Conservation (phyloP, 1,140 invertebrate species). For the Daktulosphaira vitifoliae region DNA sequence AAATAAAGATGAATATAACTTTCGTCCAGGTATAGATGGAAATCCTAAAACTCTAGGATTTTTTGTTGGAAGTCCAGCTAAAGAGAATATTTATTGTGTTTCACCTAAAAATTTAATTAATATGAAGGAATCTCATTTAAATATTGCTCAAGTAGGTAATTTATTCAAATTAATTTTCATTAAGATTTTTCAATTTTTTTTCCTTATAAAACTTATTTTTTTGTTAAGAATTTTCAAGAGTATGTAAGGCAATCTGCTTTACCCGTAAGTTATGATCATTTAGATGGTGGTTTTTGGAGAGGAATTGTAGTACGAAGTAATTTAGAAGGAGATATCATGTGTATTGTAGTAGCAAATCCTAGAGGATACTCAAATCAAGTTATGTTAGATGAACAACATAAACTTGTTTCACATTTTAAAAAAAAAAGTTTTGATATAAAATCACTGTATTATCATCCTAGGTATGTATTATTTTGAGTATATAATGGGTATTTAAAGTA, state of each 20-base stretch:
- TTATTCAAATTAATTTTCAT: no score
- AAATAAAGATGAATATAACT: conserved; percentile 48
- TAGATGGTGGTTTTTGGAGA: conserved; percentile 48
- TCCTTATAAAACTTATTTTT: background rate
- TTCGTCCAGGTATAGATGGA: conserved; percentile 44
- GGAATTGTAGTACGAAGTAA: conserved; percentile 46
- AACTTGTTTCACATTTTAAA: conserved; percentile 41
- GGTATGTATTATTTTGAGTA: no score
- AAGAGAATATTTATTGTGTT: conserved; percentile 42
- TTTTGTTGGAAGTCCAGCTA: conserved; percentile 41
- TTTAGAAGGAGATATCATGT: conserved; percentile 44
- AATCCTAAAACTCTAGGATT: conserved; percentile 46
- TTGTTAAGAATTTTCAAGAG: conserved; percentile 45
- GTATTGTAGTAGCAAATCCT: conserved; percentile 46
- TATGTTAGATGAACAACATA: conserved; percentile 41
- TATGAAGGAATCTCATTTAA: conserved; percentile 42
- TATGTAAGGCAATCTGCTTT: conserved; percentile 44
- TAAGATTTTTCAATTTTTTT: conserved; percentile 1
- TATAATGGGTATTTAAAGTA: no score
- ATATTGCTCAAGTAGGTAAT: conserved; percentile 41
- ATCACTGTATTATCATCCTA: conserved; percentile 42
- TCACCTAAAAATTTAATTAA: conserved; percentile 42
- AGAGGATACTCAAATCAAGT: conserved; percentile 42
- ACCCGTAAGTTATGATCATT: conserved; percentile 44
- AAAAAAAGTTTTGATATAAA: conserved; percentile 23